Evolutionary conservation across 2,113 vertebrate species (phyloP).

Genomic region (Poeciliopsis turrubarensis): DNA sequence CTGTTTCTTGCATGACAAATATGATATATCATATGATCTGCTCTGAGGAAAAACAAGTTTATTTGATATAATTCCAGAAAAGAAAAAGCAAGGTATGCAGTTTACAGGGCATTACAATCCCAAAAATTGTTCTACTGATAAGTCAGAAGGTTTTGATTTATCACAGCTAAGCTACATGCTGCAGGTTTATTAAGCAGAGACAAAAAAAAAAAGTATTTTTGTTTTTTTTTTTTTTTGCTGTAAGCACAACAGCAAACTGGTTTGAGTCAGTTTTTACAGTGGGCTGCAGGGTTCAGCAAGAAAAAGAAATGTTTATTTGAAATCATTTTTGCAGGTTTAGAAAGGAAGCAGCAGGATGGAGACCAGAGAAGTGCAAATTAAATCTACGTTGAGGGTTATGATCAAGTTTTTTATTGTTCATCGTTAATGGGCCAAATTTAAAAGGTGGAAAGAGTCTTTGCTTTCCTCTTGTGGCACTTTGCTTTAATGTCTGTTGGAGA

Average conservation of each 20-base stretch:
- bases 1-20: conserved; percentile 27
- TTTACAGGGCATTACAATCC: conserved; percentile 71
- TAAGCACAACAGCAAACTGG: conserved; percentile 39
- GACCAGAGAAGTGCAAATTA: conserved; percentile 2
- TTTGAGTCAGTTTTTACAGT: conserved; percentile 18
- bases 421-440: conserved; percentile 21
- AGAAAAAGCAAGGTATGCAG: conserved; percentile 43
- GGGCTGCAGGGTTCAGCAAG: not conserved
- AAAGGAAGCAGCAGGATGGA: not conserved
- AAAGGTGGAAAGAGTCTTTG: conserved; percentile 11
- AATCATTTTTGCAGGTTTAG: conserved; percentile 1
- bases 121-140: conserved; percentile 47
- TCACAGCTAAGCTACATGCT: conserved; percentile 50
- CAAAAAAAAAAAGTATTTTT: conserved; percentile 49
- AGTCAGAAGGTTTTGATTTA: conserved; percentile 42
- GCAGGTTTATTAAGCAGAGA: conserved; percentile 49
- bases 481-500: not conserved
- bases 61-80: conserved; percentile 38
- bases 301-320: conserved; percentile 3
- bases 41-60: conserved; percentile 16
- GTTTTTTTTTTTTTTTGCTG: conserved; percentile 29
- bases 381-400: not conserved
- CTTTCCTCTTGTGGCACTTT: not conserved
- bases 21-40: conserved; percentile 13
- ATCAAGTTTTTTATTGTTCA: conserved; percentile 20